Evolutionary conservation across 2,113 vertebrate genomes (phyloP).

Genomic region (Ctenomys sociabilis): DNA sequence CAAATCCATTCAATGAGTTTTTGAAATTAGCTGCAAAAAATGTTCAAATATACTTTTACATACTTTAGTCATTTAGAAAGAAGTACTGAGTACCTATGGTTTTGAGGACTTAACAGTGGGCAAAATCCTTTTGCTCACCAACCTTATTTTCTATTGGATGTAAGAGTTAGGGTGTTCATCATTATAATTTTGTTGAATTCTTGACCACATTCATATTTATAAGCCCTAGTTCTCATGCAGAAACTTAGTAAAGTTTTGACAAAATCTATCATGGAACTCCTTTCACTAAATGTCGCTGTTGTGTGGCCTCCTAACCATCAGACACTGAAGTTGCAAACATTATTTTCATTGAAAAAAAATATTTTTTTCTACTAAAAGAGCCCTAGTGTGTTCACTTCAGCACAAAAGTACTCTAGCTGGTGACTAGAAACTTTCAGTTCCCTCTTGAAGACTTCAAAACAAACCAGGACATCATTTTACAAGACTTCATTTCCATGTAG

Average conservation of each 20-base stretch:
- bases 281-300: background rate
- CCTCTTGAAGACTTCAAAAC: constrained; percentile 1
- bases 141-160: background rate
- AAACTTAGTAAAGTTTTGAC: background rate
- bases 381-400: background rate
- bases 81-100: background rate
- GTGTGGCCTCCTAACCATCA: background rate
- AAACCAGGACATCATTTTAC: background rate
- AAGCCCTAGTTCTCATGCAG: background rate
- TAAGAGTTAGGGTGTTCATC: background rate
- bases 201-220: background rate
- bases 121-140: background rate
- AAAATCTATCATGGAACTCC: background rate
- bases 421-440: background rate
- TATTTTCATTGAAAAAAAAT: constrained; percentile 9
- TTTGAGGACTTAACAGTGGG: background rate
- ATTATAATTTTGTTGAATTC: background rate
- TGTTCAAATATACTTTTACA: constrained; percentile 3
- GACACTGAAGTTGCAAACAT: background rate
- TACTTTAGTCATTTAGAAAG: constrained; percentile 16
- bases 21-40: background rate
- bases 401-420: background rate
- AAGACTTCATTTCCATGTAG: constrained; percentile 10
- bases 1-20: constrained; percentile 9
- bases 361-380: background rate